These are phyloP conservation scores for Oceanodroma tethys DNA, from an alignment of 2,113 vertebrate species.

Conservation along the genomic window DNA sequence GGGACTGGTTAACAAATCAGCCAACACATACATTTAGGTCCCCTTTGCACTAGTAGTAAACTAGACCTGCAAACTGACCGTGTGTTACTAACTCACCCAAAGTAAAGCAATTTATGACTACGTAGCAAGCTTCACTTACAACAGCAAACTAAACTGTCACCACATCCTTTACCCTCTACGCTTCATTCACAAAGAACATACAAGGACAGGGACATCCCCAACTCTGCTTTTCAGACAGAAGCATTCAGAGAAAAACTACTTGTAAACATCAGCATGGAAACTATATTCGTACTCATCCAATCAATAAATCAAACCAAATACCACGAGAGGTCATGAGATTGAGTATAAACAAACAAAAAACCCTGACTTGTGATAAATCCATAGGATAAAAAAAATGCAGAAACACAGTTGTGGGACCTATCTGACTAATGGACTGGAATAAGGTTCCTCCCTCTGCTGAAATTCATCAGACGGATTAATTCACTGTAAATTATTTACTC, in stretches of 20 bases:
- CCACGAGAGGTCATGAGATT: background rate
- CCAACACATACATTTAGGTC: background rate
- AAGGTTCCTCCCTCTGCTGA: background rate
- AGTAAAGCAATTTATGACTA: background rate
- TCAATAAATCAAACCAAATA: background rate
- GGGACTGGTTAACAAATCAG: background rate
- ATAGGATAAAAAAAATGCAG: background rate
- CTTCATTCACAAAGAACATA: background rate
- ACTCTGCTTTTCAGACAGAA: background rate
- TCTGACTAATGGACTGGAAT: background rate
- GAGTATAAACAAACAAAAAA: background rate
- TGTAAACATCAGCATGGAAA: background rate
- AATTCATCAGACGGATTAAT: background rate
- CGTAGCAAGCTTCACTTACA: background rate
- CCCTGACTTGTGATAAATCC: background rate
- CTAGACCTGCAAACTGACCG: background rate
- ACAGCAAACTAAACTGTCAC: background rate
- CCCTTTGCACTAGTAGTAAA: background rate
- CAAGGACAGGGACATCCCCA: background rate
- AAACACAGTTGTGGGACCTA: background rate
- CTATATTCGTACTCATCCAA: background rate
- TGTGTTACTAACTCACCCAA: background rate
- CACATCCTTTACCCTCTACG: background rate
- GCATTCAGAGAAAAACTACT: background rate
- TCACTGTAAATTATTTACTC: constrained; percentile 31